Conservation (phyloP, 2,888 invertebrate species). For the Chalcosyrphus nemorum region DNA sequence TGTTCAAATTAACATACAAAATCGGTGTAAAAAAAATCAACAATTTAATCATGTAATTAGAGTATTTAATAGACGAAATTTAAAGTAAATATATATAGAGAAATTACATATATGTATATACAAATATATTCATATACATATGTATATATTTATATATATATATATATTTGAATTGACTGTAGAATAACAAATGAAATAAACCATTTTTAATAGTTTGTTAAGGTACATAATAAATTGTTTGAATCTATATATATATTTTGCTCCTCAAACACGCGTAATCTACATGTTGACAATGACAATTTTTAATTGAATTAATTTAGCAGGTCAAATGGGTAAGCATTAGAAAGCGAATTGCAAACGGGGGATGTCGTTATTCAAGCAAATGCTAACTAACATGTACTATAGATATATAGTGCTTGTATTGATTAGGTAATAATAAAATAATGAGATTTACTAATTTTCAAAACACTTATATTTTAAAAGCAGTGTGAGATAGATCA, state of each 20-base stretch:
- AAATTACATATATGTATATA: slow-evolving; percentile 56
- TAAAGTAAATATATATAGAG: slow-evolving; percentile 49
- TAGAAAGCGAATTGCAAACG: no score
- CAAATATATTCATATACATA: slow-evolving; percentile 47
- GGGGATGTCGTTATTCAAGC: neutral
- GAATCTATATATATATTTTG: slow-evolving; percentile 25
- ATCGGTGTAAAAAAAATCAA: slow-evolving; percentile 31
- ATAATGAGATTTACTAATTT: neutral
- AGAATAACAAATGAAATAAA: slow-evolving; percentile 9
- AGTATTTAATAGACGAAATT: slow-evolving; percentile 57
- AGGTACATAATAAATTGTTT: slow-evolving; percentile 15
- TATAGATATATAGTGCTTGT: neutral
- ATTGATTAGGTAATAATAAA: neutral
- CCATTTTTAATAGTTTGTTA: slow-evolving; percentile 34
- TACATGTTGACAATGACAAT: slow-evolving; percentile 5
- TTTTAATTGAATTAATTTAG: neutral
- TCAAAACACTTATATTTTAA: neutral
- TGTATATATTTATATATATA: slow-evolving; percentile 58
- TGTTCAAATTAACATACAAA: slow-evolving; percentile 52
- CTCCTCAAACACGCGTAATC: slow-evolving; percentile 20
- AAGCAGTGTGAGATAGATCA: neutral
- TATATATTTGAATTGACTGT: slow-evolving; percentile 23
- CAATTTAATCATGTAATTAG: slow-evolving; percentile 26
- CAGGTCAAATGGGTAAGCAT: neutral
- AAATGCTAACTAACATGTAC: neutral